Base-by-base conservation (phyloP, 1,140 invertebrate species). In the Eumaeus atala region DNA sequence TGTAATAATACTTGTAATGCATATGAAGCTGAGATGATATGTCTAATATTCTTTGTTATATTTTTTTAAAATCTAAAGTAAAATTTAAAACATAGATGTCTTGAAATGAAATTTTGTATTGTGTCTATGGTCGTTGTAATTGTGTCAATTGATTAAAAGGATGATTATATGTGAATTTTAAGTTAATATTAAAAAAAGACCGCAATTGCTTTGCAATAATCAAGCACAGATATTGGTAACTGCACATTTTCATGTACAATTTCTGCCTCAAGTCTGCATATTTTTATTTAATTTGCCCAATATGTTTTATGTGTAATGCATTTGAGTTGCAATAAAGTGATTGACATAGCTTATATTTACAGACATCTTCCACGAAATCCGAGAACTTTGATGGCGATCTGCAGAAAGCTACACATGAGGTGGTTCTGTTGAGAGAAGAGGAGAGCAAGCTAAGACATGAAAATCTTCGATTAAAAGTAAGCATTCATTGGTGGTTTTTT, bases 381-480 rank as follows among this genome's bases (percentile, higher is more conserved):
- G 82, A 86, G 61, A 79, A 83, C 61, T 61, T 67, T 59, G 88
- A 76, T 66, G 81, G 58, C 55, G 92, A 94, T 81, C 75, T 92
- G 64, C 87, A 90, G 71, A 93, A 91, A 81, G 92, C 92, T 57
- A 87, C 91, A 55, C 90, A 90, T 63, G 94, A 95, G 87, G 90
- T 95, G 36, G 92, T 91, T 80, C 89, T 90, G 82, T 88, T 96
- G 64, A 90, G 92, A 75, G 93, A 94, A 78, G 91, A 93, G 66
- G 92, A 94, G 72, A 92, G 90, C 77, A 90, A 90, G 82, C 88
- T 96, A 74, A 90, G 92, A 87, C 92, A 94, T 84, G 95, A 96
- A 86, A 95, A 94, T 89, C 79, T 95, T 61, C 89, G 91, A 77
- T 89, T 96, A 70, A 95, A 94, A 91, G 93, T 94, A 66, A 70